Conservation (phyloP, 23 tunicate genomes). For the Ciona savignyi region DNA sequence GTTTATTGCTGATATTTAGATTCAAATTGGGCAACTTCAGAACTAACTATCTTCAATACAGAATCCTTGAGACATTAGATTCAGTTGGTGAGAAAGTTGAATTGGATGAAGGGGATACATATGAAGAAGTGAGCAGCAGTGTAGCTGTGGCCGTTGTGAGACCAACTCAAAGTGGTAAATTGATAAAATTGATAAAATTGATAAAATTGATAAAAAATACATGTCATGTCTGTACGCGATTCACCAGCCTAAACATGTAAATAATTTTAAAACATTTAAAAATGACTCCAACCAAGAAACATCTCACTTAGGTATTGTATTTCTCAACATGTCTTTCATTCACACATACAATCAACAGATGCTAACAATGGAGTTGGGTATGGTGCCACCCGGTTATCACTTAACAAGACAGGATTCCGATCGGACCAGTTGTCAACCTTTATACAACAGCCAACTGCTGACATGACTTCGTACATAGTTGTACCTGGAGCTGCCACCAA, state of each 20-base stretch:
- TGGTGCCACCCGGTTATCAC: neutral
- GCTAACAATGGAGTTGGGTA: constrained; percentile 12
- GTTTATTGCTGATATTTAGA: no score
- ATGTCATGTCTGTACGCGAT: no score
- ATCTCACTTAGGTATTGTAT: no score
- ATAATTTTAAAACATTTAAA: neutral
- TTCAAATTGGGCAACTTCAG: no score
- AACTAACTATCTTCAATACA: no score
- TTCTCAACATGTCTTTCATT: no score
- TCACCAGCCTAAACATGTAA: no score
- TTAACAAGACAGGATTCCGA: constrained; percentile 3
- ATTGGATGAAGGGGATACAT: constrained; percentile 11
- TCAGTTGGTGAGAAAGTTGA: constrained; percentile 19
- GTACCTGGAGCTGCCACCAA: constrained; percentile 3
- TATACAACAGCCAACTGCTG: neutral
- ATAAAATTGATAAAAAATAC: no score
- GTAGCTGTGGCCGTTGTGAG: constrained; percentile 22
- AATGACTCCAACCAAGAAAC: no score
- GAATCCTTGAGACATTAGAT: constrained; percentile 9
- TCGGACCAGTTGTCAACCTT: constrained; percentile 20
- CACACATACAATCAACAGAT: no score
- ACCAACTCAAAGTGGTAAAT: constrained; percentile 11
- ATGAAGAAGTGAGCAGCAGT: constrained; percentile 19
- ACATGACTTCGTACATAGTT: constrained; percentile 8
- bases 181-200: no score